These are phyloP conservation scores for Bimastos eiseni DNA, from an alignment of 2,888 invertebrate genomes.

Conservation along the genomic window DNA sequence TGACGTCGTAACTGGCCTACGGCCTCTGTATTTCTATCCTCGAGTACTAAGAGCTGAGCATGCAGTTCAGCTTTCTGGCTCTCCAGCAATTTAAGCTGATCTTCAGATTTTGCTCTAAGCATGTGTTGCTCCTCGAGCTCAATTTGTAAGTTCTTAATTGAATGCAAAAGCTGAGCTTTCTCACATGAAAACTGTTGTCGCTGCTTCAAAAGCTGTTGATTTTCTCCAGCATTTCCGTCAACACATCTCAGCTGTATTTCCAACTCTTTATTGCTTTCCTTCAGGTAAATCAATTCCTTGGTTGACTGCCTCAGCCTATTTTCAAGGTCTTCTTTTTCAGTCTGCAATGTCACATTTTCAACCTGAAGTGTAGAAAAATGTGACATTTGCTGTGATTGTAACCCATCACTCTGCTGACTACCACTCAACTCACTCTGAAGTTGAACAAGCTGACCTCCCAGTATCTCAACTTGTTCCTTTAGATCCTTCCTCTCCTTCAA, in stretches of 20 bases:
- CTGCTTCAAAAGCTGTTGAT: background rate
- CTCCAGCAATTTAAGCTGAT: background rate
- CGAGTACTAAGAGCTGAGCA: background rate
- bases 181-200: background rate
- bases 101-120: background rate
- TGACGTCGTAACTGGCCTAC: background rate
- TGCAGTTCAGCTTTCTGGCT: slow-evolving; percentile 14
- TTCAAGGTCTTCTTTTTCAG: slow-evolving; percentile 19
- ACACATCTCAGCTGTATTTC: background rate
- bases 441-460: slow-evolving; percentile 1
- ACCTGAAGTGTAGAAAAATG: background rate
- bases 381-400: slow-evolving; percentile 4
- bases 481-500: slow-evolving; percentile 7
- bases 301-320: background rate
- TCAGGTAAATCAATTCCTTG: background rate
- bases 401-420: background rate
- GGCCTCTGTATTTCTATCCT: background rate
- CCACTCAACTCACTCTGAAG: background rate
- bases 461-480: background rate
- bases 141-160: background rate
- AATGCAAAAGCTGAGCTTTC: background rate
- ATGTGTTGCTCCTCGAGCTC: background rate
- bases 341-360: background rate
- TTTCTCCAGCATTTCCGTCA: background rate
- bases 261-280: background rate